Evolutionary conservation across 2,888 invertebrate species (phyloP), one percentile per base, ranked within the genome.

Genomic region (Adelphocoris suturalis): DNA sequence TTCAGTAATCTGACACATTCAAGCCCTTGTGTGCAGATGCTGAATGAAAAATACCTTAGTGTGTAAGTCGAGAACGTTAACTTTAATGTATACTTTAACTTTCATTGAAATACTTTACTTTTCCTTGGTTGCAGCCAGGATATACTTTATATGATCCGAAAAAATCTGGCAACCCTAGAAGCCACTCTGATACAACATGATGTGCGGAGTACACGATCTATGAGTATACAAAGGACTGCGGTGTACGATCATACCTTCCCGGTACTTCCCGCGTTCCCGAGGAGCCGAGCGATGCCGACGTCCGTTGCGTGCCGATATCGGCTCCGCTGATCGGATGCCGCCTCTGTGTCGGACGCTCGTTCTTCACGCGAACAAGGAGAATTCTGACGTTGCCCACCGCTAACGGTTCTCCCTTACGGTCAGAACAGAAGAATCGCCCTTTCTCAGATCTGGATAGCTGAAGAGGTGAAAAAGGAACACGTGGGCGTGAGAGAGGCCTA

Each of bases 271-370:
- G 16, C 52, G 52, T 52, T 16, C 52, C 52, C 14, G 16, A 52
- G 16, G 52, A 23, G 23, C 23, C 61, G n/a, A n/a, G n/a, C n/a
- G n/a, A n/a, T n/a, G 19, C 61, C 23, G 68, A 19, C 13, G 61
- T 11, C 68, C 23, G 68, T 68, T 68, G 68, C 68, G 68, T 23
- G 68, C 23, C 68, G 19, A 27, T 68, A 68, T 68, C 68, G 68
- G 23, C 68, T 23, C 23, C 68, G 23, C 19, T 23, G 68, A 68
- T 68, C 68, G 68, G 68, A 68, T 68, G 23, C 68, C 68, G 61
- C n/a, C 61, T 61, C 61, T 61, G 61, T 19, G n/a, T 61, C 61
- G 61, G 61, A 61, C 61, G 61, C 61, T n/a, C 61, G 61, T 68
- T 68, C 68, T 23, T 23, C 68, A 68, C 23, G 23, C 68, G 23